phyloP scores from a whole-genome alignment of 2,797 vertebrate species.

The Mus caroli region DNA sequence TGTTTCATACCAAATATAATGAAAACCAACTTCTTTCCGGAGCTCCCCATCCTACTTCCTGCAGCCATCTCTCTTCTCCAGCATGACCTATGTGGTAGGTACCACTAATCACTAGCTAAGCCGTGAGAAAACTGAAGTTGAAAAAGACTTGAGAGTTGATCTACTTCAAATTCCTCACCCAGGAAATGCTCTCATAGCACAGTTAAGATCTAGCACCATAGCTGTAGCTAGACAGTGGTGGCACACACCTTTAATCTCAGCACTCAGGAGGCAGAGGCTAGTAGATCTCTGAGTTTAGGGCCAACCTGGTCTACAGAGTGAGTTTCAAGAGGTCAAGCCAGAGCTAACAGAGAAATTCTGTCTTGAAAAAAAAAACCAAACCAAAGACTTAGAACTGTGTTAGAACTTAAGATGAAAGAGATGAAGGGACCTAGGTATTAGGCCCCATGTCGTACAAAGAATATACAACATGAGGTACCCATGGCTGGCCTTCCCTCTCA shows the following conservation, averaged over 20 bases:
- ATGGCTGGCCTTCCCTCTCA: not conserved
- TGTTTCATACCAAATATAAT: not conserved
- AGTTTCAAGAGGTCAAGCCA: not conserved
- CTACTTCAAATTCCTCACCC: constrained; percentile 13
- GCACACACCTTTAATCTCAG: not conserved
- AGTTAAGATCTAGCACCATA: not conserved
- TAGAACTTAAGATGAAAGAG: not conserved
- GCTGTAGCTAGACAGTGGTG: not conserved
- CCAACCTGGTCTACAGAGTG: not conserved
- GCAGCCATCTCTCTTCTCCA: not conserved
- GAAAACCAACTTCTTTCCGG: not conserved
- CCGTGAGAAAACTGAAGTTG: not conserved
- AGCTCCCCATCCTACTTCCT: not conserved
- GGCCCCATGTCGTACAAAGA: not conserved
- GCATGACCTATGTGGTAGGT: not conserved
- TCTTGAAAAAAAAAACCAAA: not conserved
- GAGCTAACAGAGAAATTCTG: not conserved
- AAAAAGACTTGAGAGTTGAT: not conserved
- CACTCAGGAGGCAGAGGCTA: not conserved
- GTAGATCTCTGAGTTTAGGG: not conserved
- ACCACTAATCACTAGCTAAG: not conserved
- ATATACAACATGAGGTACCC: not conserved
- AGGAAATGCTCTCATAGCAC: not conserved
- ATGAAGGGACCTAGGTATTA: not conserved
- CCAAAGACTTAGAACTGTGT: not conserved